These are phyloP conservation scores for Danio tinwini DNA, from an alignment of 2,797 vertebrate genomes.

Conservation along the genomic window DNA sequence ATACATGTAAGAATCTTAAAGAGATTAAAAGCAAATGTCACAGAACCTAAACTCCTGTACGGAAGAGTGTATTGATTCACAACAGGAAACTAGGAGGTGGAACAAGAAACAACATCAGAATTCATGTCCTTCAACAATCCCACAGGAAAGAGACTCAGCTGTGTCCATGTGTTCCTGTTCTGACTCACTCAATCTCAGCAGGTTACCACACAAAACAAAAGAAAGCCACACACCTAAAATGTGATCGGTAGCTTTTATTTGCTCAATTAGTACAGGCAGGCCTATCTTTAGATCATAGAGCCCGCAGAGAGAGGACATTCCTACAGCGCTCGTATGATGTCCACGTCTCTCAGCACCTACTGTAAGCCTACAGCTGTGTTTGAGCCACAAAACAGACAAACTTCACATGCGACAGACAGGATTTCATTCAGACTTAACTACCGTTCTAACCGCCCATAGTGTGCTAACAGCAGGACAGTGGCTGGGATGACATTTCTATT, in stretches of 20 bases:
- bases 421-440: slow-evolving; percentile 54
- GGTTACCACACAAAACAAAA: slow-evolving; percentile 15
- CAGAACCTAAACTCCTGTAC: background rate
- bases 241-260: slow-evolving; percentile 31
- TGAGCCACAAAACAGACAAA: slow-evolving; percentile 45
- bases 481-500: slow-evolving; percentile 38
- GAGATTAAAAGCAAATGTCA: background rate
- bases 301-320: slow-evolving; percentile 29
- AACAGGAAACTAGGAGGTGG: background rate
- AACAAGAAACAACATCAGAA: slow-evolving; percentile 6
- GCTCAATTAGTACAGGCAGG: slow-evolving; percentile 5
- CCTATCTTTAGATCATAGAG: slow-evolving; percentile 36
- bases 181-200: slow-evolving; percentile 11
- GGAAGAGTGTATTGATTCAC: background rate
- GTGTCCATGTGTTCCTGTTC: background rate
- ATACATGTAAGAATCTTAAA: background rate
- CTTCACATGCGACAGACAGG: slow-evolving; percentile 54
- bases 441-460: slow-evolving; percentile 24
- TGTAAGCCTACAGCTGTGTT: slow-evolving; percentile 35
- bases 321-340: slow-evolving; percentile 20
- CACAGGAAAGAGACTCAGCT: slow-evolving; percentile 27
- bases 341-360: slow-evolving; percentile 38
- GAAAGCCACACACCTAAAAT: slow-evolving; percentile 24
- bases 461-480: slow-evolving; percentile 42
- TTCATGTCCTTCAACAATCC: slow-evolving; percentile 27